Evolutionary conservation across 2,888 invertebrate species (phyloP), one percentile per base, ranked within the genome.

Genomic region (Calliopum simillimum): DNA sequence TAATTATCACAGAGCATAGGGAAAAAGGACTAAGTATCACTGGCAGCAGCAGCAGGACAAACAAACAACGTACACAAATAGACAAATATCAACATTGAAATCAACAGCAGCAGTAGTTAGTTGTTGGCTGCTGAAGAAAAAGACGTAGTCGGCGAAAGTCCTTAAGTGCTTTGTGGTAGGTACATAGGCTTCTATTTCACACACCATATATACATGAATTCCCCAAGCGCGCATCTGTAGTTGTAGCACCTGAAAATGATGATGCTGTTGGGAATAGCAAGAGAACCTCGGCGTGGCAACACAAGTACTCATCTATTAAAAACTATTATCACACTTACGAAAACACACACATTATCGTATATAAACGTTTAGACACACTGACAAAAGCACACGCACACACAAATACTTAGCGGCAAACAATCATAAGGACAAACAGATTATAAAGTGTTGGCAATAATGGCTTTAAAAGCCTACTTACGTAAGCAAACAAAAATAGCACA

Each of bases 401-500:
- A 61, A 23, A 61, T 46, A 44, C 5, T 12, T 19, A 61, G 16
- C 21, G 5, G 33, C 33, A 33, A 33, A 8, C 33, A 33, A 33
- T 33, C 33, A 33, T 8, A 33, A 5, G 8, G 33, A 8, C 33
- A 33, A 33, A 33, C 33, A 33, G 33, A 33, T 44, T 44, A 43
- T 44, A 61, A 61, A 58, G 44, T 25, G 67, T 49, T 68, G 67
- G 56, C 58, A 68, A 68, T 68, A 68, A 68, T 68, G 67, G 55
- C 62, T 62, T 63, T 55, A 55, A 46, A 61, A 69, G 62, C 63
- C 56, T 69, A 55, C 23, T 47, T 23, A 14, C 19, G 21, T 19
- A 44, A 16, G 14, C 13, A 44, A 44, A 53, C 41, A 16, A 21
- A 19, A 14, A 21, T 23, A 6, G 33, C 33, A 8, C 33, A 33